Conservation (phyloP, 1,140 invertebrate genomes). For the Bombus vancouverensis region DNA sequence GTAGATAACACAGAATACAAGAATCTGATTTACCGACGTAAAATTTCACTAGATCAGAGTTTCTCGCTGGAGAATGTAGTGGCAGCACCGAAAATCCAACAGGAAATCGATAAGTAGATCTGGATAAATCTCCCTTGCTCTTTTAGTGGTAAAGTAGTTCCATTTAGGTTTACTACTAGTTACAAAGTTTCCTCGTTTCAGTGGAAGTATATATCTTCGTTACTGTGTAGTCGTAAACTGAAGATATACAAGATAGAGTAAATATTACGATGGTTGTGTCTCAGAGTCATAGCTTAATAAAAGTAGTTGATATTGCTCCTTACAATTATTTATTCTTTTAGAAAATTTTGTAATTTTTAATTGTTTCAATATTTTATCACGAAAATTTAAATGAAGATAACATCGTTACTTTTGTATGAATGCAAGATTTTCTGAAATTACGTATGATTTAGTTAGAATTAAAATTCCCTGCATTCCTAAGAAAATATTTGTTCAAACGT, state of each 20-base stretch:
- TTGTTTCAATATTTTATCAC: no score
- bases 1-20: neutral
- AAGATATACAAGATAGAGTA: neutral
- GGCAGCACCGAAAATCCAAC: constrained; percentile 2
- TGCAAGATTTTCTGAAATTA: no score
- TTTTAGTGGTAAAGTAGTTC: neutral
- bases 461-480: no score
- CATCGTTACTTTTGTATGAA: no score
- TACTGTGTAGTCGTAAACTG: neutral
- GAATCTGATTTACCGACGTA: constrained; percentile 2
- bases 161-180: neutral
- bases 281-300: no score
- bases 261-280: neutral
- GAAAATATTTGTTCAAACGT: no score
- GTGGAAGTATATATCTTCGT: no score
- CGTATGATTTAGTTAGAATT: no score
- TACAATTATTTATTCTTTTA: neutral
- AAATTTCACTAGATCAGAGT: neutral
- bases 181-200: neutral
- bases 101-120: constrained; percentile 1
- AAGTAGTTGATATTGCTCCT: neutral
- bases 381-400: no score
- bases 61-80: neutral
- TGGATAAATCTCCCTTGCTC: neutral
- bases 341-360: no score